phyloP scores from a whole-genome alignment of 1,140 invertebrate genomes.

The Zaprionus kolodkinae region DNA sequence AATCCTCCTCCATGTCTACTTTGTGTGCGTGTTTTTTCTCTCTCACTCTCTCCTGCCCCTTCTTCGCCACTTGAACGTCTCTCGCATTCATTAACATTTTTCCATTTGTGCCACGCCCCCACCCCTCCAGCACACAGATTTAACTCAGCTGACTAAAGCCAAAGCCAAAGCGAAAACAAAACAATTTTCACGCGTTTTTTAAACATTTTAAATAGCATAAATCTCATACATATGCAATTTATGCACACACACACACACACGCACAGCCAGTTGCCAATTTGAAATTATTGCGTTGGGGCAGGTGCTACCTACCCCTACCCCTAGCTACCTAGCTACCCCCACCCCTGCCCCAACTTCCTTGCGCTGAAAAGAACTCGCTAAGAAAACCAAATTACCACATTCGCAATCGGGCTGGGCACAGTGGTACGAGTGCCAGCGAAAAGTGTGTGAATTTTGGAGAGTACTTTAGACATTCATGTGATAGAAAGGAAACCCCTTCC shows the following conservation, averaged over 20 bases:
- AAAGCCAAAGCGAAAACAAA: conserved; percentile 45
- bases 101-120: conserved; percentile 46
- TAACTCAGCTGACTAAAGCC: conserved; percentile 20
- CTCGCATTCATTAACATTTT: conserved; percentile 78
- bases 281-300: conserved; percentile 74
- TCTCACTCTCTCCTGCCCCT: not conserved
- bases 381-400: conserved; percentile 77
- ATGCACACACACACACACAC: conserved; percentile 45
- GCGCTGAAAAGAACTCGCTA: conserved; percentile 14
- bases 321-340: no score
- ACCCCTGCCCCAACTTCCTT: not conserved
- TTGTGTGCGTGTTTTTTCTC: conserved; percentile 33
- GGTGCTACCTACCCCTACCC: conserved; percentile 38
- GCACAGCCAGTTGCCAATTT: conserved; percentile 65
- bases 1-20: conserved; percentile 58
- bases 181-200: conserved; percentile 77
- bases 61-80: conserved; percentile 32
- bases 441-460: not conserved
- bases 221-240: conserved; percentile 83
- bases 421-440: conserved; percentile 18
- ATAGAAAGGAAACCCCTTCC: no score
- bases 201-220: conserved; percentile 67
- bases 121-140: not conserved
- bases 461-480: not conserved
- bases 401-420: conserved; percentile 58